Evolutionary conservation across 2,888 invertebrate genomes (phyloP).

Genomic region (Automeris io): DNA sequence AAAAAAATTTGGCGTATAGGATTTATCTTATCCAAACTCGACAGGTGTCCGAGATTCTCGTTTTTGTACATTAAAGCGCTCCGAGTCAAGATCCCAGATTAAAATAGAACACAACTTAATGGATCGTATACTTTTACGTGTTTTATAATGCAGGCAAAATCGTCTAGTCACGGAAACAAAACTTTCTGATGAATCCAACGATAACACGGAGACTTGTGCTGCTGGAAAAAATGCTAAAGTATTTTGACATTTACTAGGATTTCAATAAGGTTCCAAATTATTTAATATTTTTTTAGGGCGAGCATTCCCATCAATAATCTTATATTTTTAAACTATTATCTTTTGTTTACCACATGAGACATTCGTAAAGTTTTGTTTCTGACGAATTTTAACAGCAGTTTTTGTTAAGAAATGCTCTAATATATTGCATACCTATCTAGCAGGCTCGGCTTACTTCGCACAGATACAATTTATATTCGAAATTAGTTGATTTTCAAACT

Average conservation of each 20-base stretch:
- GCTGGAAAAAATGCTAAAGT: background rate
- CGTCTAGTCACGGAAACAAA: slow-evolving; percentile 26
- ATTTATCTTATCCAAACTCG: background rate
- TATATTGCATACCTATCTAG: too few species aligned
- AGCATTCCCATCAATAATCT: background rate
- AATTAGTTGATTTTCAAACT: too few species aligned
- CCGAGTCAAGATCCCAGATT: slow-evolving; percentile 13
- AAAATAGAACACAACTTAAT: slow-evolving; percentile 18
- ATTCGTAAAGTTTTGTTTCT: too few species aligned
- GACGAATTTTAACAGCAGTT: too few species aligned
- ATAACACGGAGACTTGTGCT: slow-evolving; percentile 19
- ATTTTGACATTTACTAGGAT: background rate
- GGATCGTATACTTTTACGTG: slow-evolving; percentile 14
- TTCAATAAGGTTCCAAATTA: background rate
- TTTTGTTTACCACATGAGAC: slow-evolving; percentile 15
- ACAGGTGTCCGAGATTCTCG: slow-evolving; percentile 1
- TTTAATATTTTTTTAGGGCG: background rate
- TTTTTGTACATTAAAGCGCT: slow-evolving; percentile 6
- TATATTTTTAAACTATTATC: background rate
- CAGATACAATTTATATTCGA: too few species aligned
- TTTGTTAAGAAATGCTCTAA: too few species aligned
- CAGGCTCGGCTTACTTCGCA: too few species aligned
- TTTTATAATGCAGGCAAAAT: slow-evolving; percentile 19
- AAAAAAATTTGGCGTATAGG: background rate
- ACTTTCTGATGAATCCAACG: slow-evolving; percentile 19